Conservation (phyloP, 1,140 invertebrate genomes). For the Heliothis subflexa region DNA sequence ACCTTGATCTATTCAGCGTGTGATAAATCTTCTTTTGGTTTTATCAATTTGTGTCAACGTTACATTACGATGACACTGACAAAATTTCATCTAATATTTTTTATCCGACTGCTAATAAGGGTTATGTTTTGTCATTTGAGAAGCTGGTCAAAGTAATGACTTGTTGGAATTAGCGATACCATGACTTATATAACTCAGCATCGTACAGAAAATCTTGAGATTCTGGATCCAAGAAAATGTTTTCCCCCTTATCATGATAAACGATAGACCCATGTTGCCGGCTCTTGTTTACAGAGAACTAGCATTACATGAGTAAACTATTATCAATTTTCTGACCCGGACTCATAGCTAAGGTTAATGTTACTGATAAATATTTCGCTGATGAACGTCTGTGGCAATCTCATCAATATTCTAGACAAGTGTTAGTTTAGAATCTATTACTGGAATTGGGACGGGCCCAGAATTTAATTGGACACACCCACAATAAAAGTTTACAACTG, state of each 20-base stretch:
- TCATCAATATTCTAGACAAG: slow-evolving; percentile 31
- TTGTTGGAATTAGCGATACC: not conserved
- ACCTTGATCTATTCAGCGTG: slow-evolving; percentile 20
- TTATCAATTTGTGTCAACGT: slow-evolving; percentile 40
- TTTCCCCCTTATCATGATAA: not conserved
- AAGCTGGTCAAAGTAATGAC: not conserved
- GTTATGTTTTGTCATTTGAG: too few species aligned
- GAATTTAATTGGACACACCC: slow-evolving; percentile 32
- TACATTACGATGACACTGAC: not conserved
- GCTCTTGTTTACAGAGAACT: slow-evolving; percentile 33
- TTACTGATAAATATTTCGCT: slow-evolving; percentile 26
- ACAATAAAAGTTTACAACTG: not conserved
- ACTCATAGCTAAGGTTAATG: slow-evolving; percentile 36
- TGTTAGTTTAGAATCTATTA: slow-evolving; percentile 3
- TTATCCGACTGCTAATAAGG: too few species aligned
- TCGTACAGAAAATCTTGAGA: not conserved
- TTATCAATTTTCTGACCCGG: slow-evolving; percentile 39
- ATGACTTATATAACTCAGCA: too few species aligned
- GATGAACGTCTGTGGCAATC: slow-evolving; percentile 10
- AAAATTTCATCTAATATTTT: not conserved
- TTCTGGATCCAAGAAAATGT: slow-evolving; percentile 1
- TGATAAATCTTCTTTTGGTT: slow-evolving; percentile 17
- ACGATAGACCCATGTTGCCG: not conserved
- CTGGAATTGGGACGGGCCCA: slow-evolving; percentile 19
- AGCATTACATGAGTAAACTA: slow-evolving; percentile 16